These are phyloP conservation scores for Microhierax caerulescens DNA, from an alignment of 2,797 vertebrate species.

Conservation along the genomic window DNA sequence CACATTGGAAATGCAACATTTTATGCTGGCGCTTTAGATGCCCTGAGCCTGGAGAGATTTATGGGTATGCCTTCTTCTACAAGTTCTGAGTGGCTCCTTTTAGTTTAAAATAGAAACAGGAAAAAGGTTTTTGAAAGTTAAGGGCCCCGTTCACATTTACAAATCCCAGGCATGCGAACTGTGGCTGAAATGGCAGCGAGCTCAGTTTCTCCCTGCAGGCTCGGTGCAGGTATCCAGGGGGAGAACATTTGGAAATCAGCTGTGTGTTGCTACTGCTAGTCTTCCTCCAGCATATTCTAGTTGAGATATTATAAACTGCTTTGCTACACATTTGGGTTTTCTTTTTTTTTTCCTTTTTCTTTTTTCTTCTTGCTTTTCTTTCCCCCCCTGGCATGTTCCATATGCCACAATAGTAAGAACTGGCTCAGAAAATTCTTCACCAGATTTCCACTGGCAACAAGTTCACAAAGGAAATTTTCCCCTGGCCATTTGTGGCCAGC, in stretches of 20 bases:
- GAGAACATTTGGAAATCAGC: neutral
- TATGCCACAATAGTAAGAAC: neutral
- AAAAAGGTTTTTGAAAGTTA: neutral
- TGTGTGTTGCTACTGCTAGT: neutral
- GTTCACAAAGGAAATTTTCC: neutral
- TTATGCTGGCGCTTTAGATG: neutral
- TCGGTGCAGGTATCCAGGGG: neutral
- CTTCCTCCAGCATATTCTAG: neutral
- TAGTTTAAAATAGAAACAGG: slow-evolving; percentile 23
- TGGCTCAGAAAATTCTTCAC: neutral
- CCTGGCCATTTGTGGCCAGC: neutral
- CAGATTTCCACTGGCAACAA: neutral
- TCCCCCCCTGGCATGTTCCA: neutral
- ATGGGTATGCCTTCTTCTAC: neutral
- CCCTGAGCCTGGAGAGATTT: neutral
- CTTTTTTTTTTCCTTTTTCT: accelerated
- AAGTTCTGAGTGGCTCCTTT: neutral
- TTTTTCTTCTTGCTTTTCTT: neutral
- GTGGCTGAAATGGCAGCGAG: neutral
- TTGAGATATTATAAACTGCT: neutral
- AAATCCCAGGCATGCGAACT: neutral
- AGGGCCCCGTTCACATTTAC: neutral
- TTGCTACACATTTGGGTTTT: neutral
- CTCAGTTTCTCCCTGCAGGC: neutral
- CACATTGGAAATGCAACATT: neutral